phyloP scores from a whole-genome alignment of 2,113 vertebrate genomes.

The Capreolus pygargus region DNA sequence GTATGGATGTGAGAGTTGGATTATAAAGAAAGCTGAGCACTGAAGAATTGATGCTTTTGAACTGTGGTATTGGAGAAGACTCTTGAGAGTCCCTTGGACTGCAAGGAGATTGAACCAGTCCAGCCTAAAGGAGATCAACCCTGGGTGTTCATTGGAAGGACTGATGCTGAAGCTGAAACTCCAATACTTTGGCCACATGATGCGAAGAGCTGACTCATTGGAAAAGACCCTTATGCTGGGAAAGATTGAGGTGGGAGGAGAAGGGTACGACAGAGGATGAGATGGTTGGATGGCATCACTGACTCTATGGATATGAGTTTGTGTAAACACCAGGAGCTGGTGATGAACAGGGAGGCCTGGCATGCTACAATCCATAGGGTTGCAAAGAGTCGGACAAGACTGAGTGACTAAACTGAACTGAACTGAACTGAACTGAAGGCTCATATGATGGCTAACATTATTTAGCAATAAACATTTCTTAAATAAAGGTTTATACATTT shows the following conservation, averaged over 20 bases:
- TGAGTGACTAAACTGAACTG: background rate
- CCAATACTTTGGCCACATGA: background rate
- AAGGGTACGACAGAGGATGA: accelerated
- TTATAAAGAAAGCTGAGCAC: background rate
- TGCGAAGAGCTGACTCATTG: background rate
- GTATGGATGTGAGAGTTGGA: background rate
- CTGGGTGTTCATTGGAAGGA: background rate
- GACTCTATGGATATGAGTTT: background rate
- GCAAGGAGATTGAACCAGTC: background rate
- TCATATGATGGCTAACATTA: background rate
- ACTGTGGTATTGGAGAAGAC: background rate
- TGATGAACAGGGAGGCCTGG: background rate
- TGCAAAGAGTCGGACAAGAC: background rate
- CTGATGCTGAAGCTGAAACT: background rate
- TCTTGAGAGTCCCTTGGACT: background rate
- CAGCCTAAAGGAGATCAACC: background rate
- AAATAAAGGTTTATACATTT: background rate
- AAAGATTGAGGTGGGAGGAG: background rate
- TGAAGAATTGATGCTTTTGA: background rate
- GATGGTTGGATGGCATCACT: background rate
- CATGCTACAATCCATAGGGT: accelerated
- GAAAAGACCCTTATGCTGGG: background rate
- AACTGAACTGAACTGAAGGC: background rate
- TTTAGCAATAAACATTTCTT: background rate
- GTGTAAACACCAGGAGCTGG: background rate